Evolutionary conservation across 1,140 invertebrate genomes (phyloP).

Genomic region (Nixonia krombeini): DNA sequence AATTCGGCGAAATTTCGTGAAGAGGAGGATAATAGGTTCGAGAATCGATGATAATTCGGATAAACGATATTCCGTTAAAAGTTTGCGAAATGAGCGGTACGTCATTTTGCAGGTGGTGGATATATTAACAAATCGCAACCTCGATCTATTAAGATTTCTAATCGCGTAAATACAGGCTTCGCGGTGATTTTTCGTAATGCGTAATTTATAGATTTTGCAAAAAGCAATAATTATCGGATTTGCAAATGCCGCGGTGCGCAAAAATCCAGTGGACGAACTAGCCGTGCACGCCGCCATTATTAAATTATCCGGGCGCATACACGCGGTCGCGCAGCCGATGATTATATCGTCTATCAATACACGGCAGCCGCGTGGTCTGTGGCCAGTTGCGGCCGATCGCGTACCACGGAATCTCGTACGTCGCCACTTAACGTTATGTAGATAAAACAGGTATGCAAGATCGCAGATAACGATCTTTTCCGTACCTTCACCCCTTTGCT

Average conservation of each 20-base stretch:
- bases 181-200: conserved; percentile 2
- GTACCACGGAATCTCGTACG: conserved; percentile 31
- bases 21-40: no score
- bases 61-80: no score
- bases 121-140: not conserved
- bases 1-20: no score
- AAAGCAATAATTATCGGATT: conserved; percentile 39
- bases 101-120: not conserved
- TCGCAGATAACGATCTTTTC: conserved; percentile 47
- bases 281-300: conserved; percentile 45
- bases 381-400: conserved; percentile 20
- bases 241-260: conserved; percentile 10
- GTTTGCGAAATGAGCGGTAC: not conserved
- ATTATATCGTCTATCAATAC: conserved; percentile 51
- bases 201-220: conserved; percentile 35
- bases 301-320: conserved; percentile 45
- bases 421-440: conserved; percentile 52
- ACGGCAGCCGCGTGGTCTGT: conserved; percentile 32
- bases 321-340: conserved; percentile 21
- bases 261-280: conserved; percentile 7
- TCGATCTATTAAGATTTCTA: not conserved
- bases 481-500: conserved; percentile 18
- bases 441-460: conserved; percentile 52
- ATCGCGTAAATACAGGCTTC: conserved; percentile 7
- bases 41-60: no score